Evolutionary conservation across 2,888 invertebrate genomes (phyloP), one percentile per base, ranked within the genome.

Genomic region (Lysandra coridon): DNA sequence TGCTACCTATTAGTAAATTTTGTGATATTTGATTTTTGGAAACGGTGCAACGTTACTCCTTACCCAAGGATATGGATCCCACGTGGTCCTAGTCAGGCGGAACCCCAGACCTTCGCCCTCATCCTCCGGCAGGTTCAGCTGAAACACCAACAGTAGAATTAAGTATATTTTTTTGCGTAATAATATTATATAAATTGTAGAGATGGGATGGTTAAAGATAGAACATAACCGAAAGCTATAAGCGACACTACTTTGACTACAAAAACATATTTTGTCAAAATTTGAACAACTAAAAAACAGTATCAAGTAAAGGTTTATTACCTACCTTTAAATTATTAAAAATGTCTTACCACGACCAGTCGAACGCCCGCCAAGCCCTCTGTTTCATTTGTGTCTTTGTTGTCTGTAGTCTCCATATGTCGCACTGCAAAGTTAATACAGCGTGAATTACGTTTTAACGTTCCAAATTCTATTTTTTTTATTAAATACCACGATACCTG

Each of bases 31-130:
- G 37, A 37, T 37, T 37, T 14, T 53, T 57, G 57, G 14, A 57
- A 4, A 14, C 14, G 10, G 14, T 53, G 57, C 4, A 3, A 57
- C 17, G 12, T 60, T 4, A 49, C 60, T 10, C 87, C 94, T 94
- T 82, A 97, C 96, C 97, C 97, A 97, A 37, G 97, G 97, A 90
- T 97, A 97, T 0, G 97, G 97, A 89, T 97, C 97, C 97, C 97
- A 97, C 81, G 97, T 95, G 6, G 96, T 96, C 83, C 97, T 95
- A 0, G 97, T 97, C 64, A 97, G 91, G 81, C 97, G 95, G 87
- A 97, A 97, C 0, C 97, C 97, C 73, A 96, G 95, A 2, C 95
- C 95, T 79, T 95, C 95, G 1, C 95, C 95, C 78, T 95, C 95
- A 73, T 95, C 95, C 85, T 96, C 95, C 4, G 95, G 95, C 2